phyloP scores from a whole-genome alignment of 1,140 invertebrate genomes.

The Drosophila micromelanica region DNA sequence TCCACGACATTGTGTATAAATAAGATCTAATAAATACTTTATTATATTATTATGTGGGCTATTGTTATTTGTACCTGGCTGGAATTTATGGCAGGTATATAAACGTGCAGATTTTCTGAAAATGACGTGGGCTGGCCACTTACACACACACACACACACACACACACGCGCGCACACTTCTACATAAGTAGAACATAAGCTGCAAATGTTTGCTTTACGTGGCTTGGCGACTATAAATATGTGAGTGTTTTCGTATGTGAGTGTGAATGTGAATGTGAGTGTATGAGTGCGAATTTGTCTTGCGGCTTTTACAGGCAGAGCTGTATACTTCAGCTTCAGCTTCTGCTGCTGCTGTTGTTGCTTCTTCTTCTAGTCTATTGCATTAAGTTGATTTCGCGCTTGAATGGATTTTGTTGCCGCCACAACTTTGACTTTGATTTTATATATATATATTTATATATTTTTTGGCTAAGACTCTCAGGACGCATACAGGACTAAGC shows the following conservation, averaged over 20 bases:
- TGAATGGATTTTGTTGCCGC: constrained; percentile 64
- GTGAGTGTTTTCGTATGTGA: constrained; percentile 18
- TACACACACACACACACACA: constrained; percentile 13
- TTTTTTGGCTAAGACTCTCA: constrained; percentile 22
- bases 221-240: constrained; percentile 47
- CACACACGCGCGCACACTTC: constrained; percentile 5
- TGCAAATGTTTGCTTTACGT: constrained; percentile 73
- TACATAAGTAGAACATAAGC: constrained; percentile 34
- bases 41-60: constrained; percentile 34
- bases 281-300: constrained; percentile 28
- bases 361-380: constrained; percentile 62
- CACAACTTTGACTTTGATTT: constrained; percentile 53
- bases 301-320: constrained; percentile 31
- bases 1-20: not conserved
- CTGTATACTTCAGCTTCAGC: constrained; percentile 13
- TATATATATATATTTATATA: not conserved
- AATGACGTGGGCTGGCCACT: constrained; percentile 30
- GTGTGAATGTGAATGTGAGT: constrained; percentile 19
- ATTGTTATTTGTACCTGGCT: constrained; percentile 40
- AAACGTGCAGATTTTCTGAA: constrained; percentile 34
- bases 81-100: constrained; percentile 29
- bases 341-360: no score
- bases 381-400: constrained; percentile 80
- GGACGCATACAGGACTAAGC: constrained; percentile 9
- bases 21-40: constrained; percentile 39